phyloP scores from a whole-genome alignment of 2,113 vertebrate genomes.

The Nestor notabilis region DNA sequence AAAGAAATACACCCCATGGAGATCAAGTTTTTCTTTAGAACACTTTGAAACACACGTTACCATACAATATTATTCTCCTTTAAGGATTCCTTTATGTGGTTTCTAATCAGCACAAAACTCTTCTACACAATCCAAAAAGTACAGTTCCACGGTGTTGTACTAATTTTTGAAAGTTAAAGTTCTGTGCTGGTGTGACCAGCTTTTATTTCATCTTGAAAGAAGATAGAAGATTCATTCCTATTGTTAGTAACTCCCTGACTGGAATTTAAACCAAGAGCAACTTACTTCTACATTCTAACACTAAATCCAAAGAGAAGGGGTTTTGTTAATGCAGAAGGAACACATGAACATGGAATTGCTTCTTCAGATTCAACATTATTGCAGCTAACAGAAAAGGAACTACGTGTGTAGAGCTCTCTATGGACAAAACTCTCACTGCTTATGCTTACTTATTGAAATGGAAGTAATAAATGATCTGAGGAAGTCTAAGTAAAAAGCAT shows the following conservation, averaged over 20 bases:
- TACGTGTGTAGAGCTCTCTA: background rate
- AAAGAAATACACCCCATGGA: background rate
- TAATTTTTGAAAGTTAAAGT: background rate
- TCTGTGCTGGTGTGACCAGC: background rate
- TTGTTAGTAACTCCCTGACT: background rate
- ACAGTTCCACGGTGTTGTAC: background rate
- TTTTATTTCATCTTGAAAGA: background rate
- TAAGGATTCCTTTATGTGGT: background rate
- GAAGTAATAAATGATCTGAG: background rate
- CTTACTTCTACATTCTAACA: background rate
- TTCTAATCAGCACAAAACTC: background rate
- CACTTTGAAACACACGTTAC: background rate
- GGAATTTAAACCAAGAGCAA: background rate
- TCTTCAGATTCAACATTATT: background rate
- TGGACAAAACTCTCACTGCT: background rate
- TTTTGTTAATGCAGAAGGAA: background rate
- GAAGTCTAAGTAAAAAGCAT: background rate
- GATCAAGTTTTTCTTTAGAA: constrained; percentile 28
- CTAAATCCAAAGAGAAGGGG: background rate
- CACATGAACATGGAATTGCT: background rate
- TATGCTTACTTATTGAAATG: background rate
- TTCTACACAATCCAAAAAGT: background rate
- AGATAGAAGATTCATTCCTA: background rate
- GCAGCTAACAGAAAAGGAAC: background rate
- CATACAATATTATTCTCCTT: background rate